phyloP scores from a whole-genome alignment of 2,797 vertebrate genomes.

The Gambelia wislizenii region DNA sequence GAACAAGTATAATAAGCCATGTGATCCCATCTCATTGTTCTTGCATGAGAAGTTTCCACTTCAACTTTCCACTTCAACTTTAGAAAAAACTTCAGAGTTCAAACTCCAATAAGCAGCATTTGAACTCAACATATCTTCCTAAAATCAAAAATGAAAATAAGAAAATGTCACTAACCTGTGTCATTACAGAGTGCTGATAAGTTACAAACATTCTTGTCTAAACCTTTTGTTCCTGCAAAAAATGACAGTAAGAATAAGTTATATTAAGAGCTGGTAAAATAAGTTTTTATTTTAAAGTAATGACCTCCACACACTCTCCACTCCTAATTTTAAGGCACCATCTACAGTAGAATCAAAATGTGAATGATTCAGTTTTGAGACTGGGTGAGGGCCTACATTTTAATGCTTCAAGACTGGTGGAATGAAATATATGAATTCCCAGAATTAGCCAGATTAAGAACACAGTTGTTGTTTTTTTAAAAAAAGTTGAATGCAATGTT shows the following conservation, averaged over 20 bases:
- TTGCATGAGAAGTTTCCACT: background rate
- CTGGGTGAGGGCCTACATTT: background rate
- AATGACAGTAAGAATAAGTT: conserved; percentile 2
- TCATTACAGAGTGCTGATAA: conserved; percentile 73
- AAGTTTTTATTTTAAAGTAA: conserved; percentile 20
- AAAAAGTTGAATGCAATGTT: no score
- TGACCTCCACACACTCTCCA: background rate
- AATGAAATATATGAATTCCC: background rate
- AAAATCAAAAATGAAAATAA: background rate
- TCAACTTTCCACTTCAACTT: background rate
- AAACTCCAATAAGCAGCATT: background rate
- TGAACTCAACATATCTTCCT: background rate
- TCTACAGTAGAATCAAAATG: background rate
- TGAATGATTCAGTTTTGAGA: background rate
- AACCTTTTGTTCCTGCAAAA: conserved; percentile 45
- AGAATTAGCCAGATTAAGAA: background rate
- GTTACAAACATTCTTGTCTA: conserved; percentile 75
- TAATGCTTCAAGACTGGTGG: background rate
- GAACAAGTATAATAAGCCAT: background rate
- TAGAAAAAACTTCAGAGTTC: background rate
- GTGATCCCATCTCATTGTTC: background rate
- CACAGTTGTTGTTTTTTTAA: no score
- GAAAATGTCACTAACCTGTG: conserved; percentile 74
- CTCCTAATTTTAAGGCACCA: background rate
- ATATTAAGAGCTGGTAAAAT: conserved; percentile 32